These are phyloP conservation scores for Cisticola juncidis DNA, from an alignment of 2,113 vertebrate species.

Conservation along the genomic window DNA sequence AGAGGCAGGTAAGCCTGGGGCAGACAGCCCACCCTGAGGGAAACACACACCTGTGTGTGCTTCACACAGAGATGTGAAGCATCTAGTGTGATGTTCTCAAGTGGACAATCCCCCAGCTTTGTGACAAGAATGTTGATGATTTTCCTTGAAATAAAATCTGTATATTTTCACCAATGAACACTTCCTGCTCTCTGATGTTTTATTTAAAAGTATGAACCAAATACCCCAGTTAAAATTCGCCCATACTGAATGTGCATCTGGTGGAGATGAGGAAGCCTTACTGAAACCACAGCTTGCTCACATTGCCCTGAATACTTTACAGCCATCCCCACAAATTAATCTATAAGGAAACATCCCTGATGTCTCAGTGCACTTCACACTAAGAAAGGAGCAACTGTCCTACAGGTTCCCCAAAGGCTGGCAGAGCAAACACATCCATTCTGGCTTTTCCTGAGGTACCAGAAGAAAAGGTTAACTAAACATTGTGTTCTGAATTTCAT, in stretches of 20 bases:
- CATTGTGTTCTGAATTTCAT: neutral
- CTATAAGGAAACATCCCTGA: neutral
- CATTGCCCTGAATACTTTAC: neutral
- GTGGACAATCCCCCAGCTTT: neutral
- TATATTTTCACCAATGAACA: neutral
- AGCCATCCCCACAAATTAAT: neutral
- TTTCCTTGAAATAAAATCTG: neutral
- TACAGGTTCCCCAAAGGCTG: neutral
- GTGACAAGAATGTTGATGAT: neutral
- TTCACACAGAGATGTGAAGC: neutral
- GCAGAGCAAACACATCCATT: neutral
- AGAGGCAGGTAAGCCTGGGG: neutral
- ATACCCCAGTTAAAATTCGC: neutral
- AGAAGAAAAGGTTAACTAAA: constrained; percentile 60
- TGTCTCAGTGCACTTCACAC: constrained; percentile 18
- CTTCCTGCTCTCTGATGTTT: neutral
- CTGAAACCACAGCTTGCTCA: neutral
- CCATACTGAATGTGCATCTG: neutral
- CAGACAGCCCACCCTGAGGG: neutral
- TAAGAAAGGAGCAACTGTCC: constrained; percentile 5
- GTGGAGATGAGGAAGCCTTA: neutral
- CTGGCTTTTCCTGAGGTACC: constrained; percentile 33
- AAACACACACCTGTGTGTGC: neutral
- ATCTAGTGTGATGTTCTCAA: neutral
- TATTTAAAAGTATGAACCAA: neutral